Base-by-base conservation (phyloP, 2,888 invertebrate genomes). In the Mythimna albipuncta region DNA sequence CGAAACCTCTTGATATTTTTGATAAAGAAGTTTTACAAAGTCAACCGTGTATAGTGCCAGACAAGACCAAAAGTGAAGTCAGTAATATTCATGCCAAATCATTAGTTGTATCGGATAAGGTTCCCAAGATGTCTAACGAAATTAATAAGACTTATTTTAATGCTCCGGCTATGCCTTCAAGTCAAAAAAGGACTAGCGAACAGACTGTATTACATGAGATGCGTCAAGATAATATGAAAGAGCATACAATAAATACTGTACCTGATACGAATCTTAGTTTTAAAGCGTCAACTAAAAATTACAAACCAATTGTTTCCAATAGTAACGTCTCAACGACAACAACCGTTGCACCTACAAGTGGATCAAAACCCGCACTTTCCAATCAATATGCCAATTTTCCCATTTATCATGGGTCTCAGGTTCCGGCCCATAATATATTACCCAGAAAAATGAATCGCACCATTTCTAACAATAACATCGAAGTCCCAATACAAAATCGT, bases 401-500 rank as follows among this genome's bases (percentile, higher is more conserved):
- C 13, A 19, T 55, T 44, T n/a, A 67, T 11, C n/a, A 59, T 3
- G 62, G 21, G 11, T 32, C 59, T 63, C 3, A 66, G 32, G 44
- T 58, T 10, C 11, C 50, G 2, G 26, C 0, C 7, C 26, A 64
- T n/a, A 63, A 62, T 63, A 1, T 7, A 52, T 10, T 57, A n/a
- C 13, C 47, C 16, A 52, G 21, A 58, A 61, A 63, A 63, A 32
- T 52, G 0, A 58, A 11, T 66, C n/a, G 2, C 54, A 52, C 35
- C 47, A 47, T 41, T 54, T 21, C 50, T 57, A 35, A 61, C 2
- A 71, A 69, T n/a, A 59, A 63, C 47, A 13, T 16, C 13, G 72
- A 74, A 32, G 13, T 9, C 11, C 26, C 59, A 50, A 38, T 75
- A 21, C 50, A 72, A 13, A 80, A 72, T 69, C 58, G 35, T 38